Evolutionary conservation across 1,140 invertebrate genomes (phyloP).

Genomic region (Nymphalis io): DNA sequence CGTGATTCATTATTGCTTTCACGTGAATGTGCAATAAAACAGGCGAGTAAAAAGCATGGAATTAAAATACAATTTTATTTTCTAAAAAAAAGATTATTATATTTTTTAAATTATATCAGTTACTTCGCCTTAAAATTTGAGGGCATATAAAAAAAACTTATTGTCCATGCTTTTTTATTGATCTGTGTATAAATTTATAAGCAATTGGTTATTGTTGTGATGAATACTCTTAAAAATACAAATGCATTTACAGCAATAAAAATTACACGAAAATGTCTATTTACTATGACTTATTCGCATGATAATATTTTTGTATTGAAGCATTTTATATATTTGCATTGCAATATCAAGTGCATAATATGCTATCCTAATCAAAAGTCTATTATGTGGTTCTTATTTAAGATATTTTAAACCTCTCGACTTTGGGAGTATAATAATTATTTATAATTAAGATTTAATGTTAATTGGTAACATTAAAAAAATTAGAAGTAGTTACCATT

Average conservation of each 20-base stretch:
- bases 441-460: conserved; percentile 14
- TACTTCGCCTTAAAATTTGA: too few species aligned
- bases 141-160: too few species aligned
- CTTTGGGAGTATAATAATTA: conserved; percentile 1
- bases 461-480: conserved; percentile 14
- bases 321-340: background rate
- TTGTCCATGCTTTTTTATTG: too few species aligned
- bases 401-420: conserved; percentile 4
- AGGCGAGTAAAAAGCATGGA: too few species aligned
- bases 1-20: background rate
- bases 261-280: background rate
- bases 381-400: conserved; percentile 3
- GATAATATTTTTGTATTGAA: background rate
- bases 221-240: background rate
- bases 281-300: background rate
- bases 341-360: background rate
- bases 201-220: background rate
- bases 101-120: too few species aligned
- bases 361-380: conserved; percentile 1
- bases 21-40: background rate
- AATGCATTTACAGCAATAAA: conserved; percentile 20
- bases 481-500: conserved; percentile 28
- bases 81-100: too few species aligned
- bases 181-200: too few species aligned
- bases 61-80: too few species aligned